A percentile compares a stretch with the other conserved stretches of the same genome.
These are phyloP conservation scores for Illadopsis cleaveri DNA, from an alignment of 2,113 vertebrate species.

Conservation along the genomic window DNA sequence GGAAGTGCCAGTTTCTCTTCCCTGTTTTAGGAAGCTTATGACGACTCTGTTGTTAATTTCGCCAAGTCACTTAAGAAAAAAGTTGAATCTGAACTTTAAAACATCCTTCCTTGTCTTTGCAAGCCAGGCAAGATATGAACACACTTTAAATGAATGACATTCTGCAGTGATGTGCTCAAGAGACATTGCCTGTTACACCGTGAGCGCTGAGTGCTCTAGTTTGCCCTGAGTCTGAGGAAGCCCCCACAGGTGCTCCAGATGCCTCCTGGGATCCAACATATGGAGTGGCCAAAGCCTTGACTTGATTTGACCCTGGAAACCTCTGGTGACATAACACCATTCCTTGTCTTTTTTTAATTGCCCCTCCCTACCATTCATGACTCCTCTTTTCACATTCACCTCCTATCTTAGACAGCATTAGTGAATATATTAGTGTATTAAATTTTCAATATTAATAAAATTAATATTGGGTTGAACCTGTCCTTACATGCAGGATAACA, in stretches of 20 bases:
- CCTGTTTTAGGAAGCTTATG: not conserved
- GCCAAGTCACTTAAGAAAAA: rapidly evolving
- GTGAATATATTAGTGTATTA: not conserved
- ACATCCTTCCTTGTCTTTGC: not conserved
- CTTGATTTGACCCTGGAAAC: not conserved
- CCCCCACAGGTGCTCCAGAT: not conserved
- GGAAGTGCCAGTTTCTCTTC: not conserved
- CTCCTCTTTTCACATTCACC: not conserved
- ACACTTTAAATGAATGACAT: not conserved
- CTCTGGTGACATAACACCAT: not conserved
- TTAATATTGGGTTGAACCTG: not conserved
- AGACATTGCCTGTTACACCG: not conserved
- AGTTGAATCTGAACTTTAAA: not conserved
- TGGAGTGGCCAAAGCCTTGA: not conserved
- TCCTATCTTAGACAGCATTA: not conserved
- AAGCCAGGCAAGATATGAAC: not conserved
- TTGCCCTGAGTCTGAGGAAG: not conserved
- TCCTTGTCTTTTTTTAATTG: not conserved
- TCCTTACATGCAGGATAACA: not conserved
- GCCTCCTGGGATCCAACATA: not conserved
- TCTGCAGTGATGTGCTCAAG: not conserved
- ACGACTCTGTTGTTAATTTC: not conserved
- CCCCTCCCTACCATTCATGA: not conserved
- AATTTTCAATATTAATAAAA: not conserved
- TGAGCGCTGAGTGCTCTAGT: not conserved